Percentiles rank a stretch among this genome's conserved stretches.
phyloP scores from a whole-genome alignment of 2,888 invertebrate species.

The Eristalis arbustorum region DNA sequence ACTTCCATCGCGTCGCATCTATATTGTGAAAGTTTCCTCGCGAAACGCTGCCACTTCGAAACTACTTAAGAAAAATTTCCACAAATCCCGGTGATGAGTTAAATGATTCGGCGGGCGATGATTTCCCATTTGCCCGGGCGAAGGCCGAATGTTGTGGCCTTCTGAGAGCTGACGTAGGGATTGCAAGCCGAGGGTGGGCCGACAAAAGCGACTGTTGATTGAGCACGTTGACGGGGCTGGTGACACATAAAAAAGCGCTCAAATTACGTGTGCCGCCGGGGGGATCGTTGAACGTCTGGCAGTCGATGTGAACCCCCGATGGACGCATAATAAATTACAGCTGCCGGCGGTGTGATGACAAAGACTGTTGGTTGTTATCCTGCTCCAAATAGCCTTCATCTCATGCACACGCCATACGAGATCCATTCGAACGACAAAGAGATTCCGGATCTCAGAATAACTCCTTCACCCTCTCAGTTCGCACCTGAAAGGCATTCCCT shows the following conservation, averaged over 20 bases:
- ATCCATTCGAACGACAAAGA: background rate
- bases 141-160: background rate
- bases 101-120: background rate
- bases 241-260: background rate
- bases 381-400: too few relatives aligned
- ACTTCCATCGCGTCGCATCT: slow-evolving; percentile 23
- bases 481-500: background rate
- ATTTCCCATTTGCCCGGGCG: background rate
- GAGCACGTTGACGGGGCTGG: background rate
- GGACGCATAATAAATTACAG: background rate
- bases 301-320: background rate
- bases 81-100: background rate
- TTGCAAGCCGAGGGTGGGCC: too few relatives aligned
- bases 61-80: background rate
- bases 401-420: too few relatives aligned
- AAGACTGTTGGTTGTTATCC: background rate
- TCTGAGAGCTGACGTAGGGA: background rate
- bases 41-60: slow-evolving; percentile 1
- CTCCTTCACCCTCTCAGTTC: background rate
- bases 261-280: background rate
- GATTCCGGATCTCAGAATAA: background rate
- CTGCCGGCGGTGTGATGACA: background rate
- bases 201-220: too few relatives aligned
- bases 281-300: background rate
- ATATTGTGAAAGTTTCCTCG: slow-evolving; percentile 44